Percentiles rank a stretch among this genome's conserved stretches.
Conservation (phyloP, 2,888 invertebrate species). For the Norana najaformis region DNA sequence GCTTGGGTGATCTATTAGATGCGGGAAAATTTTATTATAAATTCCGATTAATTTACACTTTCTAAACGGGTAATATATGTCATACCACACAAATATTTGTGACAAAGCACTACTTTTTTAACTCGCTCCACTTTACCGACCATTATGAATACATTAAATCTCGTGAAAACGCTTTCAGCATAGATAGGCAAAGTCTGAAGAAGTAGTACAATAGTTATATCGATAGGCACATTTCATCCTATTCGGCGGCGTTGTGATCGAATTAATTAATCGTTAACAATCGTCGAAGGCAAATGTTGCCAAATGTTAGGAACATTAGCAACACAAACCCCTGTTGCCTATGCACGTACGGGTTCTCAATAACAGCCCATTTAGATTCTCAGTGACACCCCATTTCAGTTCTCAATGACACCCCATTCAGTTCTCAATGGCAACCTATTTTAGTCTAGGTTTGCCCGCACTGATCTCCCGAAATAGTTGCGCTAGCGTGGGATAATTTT, state of each 20-base stretch:
- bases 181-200: background rate
- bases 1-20: background rate
- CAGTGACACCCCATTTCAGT: background rate
- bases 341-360: background rate
- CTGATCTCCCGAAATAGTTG: background rate
- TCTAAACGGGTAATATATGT: no score
- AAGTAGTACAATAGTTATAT: background rate
- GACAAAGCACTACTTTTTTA: background rate
- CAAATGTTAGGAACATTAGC: background rate
- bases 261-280: background rate
- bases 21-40: background rate
- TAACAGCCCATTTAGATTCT: background rate
- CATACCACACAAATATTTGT: background rate
- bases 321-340: background rate
- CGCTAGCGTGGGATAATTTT: background rate
- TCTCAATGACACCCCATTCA: background rate
- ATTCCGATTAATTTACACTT: background rate
- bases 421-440: no score
- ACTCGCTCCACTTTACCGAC: background rate
- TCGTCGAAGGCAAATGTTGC: background rate
- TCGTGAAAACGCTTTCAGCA: background rate
- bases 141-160: background rate
- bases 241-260: background rate
- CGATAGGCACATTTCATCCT: background rate
- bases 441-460: background rate